phyloP scores from a whole-genome alignment of 2,888 invertebrate genomes.

The Boloria selene region DNA sequence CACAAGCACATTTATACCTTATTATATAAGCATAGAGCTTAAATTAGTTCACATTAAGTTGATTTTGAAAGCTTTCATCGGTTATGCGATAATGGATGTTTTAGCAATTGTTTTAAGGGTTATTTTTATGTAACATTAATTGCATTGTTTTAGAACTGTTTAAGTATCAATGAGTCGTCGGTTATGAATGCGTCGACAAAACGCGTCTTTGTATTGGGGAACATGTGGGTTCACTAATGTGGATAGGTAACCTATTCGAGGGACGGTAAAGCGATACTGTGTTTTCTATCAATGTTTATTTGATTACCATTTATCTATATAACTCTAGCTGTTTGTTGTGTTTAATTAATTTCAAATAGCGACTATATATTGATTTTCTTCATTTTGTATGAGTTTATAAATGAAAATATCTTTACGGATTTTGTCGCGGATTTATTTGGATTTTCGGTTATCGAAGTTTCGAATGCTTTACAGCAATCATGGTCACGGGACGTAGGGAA shows the following conservation, averaged over 20 bases:
- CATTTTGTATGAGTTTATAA: too few relatives aligned
- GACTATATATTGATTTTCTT: too few relatives aligned
- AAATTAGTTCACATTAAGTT: neutral
- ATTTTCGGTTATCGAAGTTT: too few relatives aligned
- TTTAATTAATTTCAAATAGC: too few relatives aligned
- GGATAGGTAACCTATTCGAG: constrained; percentile 14
- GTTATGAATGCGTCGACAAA: constrained; percentile 38
- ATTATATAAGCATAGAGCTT: constrained; percentile 1
- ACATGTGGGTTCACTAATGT: constrained; percentile 26
- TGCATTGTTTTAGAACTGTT: constrained; percentile 24
- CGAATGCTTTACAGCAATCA: too few relatives aligned
- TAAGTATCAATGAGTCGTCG: constrained; percentile 32
- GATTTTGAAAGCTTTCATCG: neutral
- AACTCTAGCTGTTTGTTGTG: too few relatives aligned
- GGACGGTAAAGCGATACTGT: constrained; percentile 10
- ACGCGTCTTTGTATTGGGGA: constrained; percentile 25
- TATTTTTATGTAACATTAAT: constrained; percentile 12
- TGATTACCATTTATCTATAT: too few relatives aligned
- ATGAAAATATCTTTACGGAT: too few relatives aligned
- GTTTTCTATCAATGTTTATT: neutral
- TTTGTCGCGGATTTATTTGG: too few relatives aligned
- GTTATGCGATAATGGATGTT: constrained; percentile 8
- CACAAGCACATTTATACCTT: constrained; percentile 6
- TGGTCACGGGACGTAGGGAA: too few relatives aligned
- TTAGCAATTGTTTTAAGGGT: neutral